These are phyloP conservation scores for Bombycilla garrulus DNA, from an alignment of 2,113 vertebrate species.

Conservation along the genomic window DNA sequence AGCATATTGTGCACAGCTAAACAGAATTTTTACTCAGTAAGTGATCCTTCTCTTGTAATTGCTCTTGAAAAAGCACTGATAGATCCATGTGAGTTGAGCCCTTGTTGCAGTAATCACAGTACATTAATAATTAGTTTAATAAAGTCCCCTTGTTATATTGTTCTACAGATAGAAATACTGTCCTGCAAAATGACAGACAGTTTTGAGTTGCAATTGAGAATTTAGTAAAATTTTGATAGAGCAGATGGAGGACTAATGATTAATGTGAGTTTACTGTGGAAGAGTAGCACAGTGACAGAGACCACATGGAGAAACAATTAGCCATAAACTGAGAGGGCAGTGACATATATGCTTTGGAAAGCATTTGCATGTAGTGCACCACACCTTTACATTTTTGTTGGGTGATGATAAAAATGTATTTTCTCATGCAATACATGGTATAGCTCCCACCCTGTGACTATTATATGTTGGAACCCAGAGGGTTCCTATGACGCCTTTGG, in stretches of 20 bases:
- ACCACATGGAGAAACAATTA: background rate
- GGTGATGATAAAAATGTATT: background rate
- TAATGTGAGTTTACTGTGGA: background rate
- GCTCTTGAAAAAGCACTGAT: background rate
- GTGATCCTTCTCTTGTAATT: background rate
- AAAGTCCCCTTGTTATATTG: background rate
- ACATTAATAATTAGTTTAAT: background rate
- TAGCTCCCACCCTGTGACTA: accelerated
- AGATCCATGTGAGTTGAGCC: background rate
- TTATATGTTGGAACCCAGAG: too few species aligned
- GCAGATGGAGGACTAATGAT: background rate
- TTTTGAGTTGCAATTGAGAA: background rate
- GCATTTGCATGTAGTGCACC: background rate
- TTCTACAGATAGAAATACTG: background rate
- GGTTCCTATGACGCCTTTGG: too few species aligned
- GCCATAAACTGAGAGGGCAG: background rate
- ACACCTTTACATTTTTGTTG: background rate
- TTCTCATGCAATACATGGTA: background rate
- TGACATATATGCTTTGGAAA: background rate
- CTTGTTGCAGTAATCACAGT: background rate
- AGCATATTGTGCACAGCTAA: background rate
- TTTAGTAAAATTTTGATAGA: background rate
- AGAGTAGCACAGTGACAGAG: background rate
- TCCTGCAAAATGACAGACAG: background rate
- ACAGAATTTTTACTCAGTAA: background rate